Base-by-base conservation (phyloP, 2,797 vertebrate genomes). In the Coluber constrictor region DNA sequence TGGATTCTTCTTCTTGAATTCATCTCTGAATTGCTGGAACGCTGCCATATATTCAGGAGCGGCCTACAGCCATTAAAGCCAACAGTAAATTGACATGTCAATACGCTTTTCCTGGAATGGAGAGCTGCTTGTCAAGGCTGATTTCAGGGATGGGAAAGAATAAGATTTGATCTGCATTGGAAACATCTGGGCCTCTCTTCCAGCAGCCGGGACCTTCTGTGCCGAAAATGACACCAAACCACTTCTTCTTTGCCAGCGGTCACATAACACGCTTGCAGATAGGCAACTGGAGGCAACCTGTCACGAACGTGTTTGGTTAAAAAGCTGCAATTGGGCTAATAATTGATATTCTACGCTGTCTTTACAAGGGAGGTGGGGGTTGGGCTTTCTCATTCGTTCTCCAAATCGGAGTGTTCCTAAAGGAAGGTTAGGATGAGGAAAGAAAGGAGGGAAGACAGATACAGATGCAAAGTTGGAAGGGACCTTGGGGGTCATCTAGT, bases 41-140 rank as follows among this genome's bases (percentile, higher is more conserved):
- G 2, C 20, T n/a, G 18, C 15, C 54, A 32, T n/a, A 16, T 18
- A 25, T 90, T 87, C 92, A n/a, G n/a, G 43, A 93, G n/a, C 51
- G 16, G 92, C n/a, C 43, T 66, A 63, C 47, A 43, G 70, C 92
- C 88, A 90, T 90, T 55, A 90, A 90, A 90, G 92, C 61, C 83
- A 63, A 92, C 70, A 13, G 74, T 86, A 90, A 63, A 90, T 54
- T 63, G 92, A 87, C 86, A n/a, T 87, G 88, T 86, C 88, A 86
- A n/a, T 66, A n/a, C n/a, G 88, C 47, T 90, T 86, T 93, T 90
- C 88, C 92, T 93, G 92, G 88, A 90, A 87, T 10, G 57, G 51
- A 66, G 79, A n/a, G 57, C 25, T 12, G 60, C 56, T 32, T 87
- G 92, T 93, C 92, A 66, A 83, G 37, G 79, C 89, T 57, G 88